A percentile compares a stretch with the other conserved stretches of the same genome.
These are phyloP conservation scores for Acrocera orbiculus DNA, from an alignment of 2,888 invertebrate species.

Conservation along the genomic window DNA sequence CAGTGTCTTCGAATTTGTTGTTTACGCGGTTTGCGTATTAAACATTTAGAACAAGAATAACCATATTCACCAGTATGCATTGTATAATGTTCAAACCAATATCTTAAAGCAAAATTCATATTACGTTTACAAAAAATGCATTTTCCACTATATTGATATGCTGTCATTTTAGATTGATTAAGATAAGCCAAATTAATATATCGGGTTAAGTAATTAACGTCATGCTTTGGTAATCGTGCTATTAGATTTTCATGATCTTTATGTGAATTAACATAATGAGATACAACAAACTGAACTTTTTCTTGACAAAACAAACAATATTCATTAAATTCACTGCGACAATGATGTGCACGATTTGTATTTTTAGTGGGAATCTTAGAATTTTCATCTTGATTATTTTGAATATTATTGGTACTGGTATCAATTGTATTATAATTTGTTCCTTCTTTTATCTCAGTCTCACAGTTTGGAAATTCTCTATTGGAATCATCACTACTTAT, in stretches of 20 bases:
- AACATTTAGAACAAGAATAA: constrained; percentile 5
- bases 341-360: constrained; percentile 5
- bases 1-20: constrained; percentile 3
- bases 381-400: too few species aligned
- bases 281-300: constrained; percentile 14
- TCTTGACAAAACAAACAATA: constrained; percentile 16
- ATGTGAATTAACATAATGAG: constrained; percentile 10
- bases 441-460: too few species aligned
- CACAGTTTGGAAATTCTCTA: too few species aligned
- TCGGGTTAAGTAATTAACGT: constrained; percentile 4
- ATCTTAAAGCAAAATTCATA: constrained; percentile 3
- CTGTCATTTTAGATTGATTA: constrained; percentile 2
- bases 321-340: constrained; percentile 10
- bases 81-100: constrained; percentile 8
- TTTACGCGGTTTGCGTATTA: constrained; percentile 1
- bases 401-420: too few species aligned
- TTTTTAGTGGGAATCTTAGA: too few species aligned
- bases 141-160: constrained; percentile 4
- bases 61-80: constrained; percentile 7
- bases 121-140: constrained; percentile 9
- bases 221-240: constrained; percentile 6
- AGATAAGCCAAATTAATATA: constrained; percentile 7
- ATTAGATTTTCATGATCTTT: constrained; percentile 6
- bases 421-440: too few species aligned
- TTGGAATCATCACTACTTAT: too few species aligned